Conservation (phyloP, 2,888 invertebrate species). For the Fragum whitleyi region DNA sequence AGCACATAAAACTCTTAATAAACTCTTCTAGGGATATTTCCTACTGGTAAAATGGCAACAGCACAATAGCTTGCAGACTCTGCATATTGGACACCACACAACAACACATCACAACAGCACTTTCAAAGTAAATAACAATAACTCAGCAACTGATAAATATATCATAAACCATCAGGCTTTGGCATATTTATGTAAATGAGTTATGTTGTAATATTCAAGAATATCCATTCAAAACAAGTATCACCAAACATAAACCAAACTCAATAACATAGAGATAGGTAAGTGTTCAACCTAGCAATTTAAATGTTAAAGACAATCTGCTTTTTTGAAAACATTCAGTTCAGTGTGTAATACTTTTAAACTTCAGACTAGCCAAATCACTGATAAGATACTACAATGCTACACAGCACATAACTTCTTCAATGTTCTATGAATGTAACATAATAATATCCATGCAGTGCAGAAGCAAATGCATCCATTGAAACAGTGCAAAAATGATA, state of each 20-base stretch:
- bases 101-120: too few relatives aligned
- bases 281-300: conserved; percentile 1
- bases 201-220: neutral
- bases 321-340: neutral
- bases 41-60: too few relatives aligned
- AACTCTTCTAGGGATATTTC: too few relatives aligned
- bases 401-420: neutral
- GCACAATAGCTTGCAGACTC: too few relatives aligned
- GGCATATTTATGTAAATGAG: neutral
- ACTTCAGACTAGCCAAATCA: neutral
- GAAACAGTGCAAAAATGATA: neutral
- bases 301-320: neutral
- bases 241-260: neutral
- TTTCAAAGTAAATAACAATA: too few relatives aligned
- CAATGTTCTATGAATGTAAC: neutral
- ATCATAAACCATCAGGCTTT: neutral
- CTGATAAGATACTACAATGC: neutral
- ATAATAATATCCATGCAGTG: neutral
- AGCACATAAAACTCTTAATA: too few relatives aligned
- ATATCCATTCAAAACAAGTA: neutral
- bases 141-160: neutral
- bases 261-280: conserved; percentile 1
- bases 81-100: too few relatives aligned
- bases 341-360: neutral
- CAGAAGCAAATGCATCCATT: neutral